Evolutionary conservation across 1,140 invertebrate genomes (phyloP).

Genomic region (Ceratosolen solmsi): DNA sequence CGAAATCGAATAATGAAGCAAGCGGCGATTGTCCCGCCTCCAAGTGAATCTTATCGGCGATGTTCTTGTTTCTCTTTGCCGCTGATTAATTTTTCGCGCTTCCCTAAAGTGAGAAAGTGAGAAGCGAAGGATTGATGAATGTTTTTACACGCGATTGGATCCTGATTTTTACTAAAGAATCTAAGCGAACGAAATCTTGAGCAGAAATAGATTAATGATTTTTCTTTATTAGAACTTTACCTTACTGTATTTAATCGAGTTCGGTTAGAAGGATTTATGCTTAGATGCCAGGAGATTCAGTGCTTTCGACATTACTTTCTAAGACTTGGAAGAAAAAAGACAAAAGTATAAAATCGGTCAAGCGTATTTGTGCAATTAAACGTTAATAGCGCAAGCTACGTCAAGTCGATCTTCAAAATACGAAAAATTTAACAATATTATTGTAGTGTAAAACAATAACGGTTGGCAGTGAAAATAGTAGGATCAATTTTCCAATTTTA

Average conservation of each 20-base stretch:
- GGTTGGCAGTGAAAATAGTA: not conserved
- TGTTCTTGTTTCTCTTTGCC: constrained; percentile 16
- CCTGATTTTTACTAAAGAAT: constrained; percentile 5
- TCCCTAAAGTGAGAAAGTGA: not conserved
- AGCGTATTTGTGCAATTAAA: not conserved
- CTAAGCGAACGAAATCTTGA: not conserved
- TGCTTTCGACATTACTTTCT: not conserved
- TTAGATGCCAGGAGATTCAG: not conserved
- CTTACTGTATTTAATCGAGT: not conserved
- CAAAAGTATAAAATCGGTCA: not conserved
- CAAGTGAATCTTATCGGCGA: constrained; percentile 20
- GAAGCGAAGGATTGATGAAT: constrained; percentile 7
- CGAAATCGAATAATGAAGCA: constrained; percentile 41
- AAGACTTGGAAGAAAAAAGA: not conserved
- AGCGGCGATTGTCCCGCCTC: constrained; percentile 9
- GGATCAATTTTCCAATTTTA: constrained; percentile 18
- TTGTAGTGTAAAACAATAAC: not conserved
- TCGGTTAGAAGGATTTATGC: not conserved
- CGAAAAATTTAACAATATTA: not conserved
- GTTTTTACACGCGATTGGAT: constrained; percentile 4
- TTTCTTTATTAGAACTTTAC: not conserved
- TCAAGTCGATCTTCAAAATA: not conserved
- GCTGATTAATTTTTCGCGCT: constrained; percentile 38
- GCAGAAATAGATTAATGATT: not conserved
- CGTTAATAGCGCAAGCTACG: not conserved